Evolutionary conservation across 2,113 vertebrate genomes (phyloP).

Genomic region (Lepus europaeus): DNA sequence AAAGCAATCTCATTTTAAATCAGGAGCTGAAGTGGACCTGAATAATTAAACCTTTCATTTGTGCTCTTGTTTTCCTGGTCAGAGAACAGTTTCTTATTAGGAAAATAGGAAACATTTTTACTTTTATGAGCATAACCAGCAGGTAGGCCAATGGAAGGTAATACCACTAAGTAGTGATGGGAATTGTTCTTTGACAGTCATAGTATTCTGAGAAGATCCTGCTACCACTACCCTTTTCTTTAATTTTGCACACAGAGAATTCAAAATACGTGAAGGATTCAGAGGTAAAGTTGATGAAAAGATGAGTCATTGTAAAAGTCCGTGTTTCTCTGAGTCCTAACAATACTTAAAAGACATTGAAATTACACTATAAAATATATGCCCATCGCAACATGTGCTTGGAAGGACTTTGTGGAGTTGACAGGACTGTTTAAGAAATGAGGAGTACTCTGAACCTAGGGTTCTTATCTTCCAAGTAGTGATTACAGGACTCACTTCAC

Average conservation of each 20-base stretch:
- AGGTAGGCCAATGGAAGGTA: background rate
- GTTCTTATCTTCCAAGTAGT: background rate
- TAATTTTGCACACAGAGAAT: background rate
- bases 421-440: constrained; percentile 51
- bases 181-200: background rate
- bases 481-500: background rate
- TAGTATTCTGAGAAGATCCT: background rate
- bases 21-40: background rate
- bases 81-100: constrained; percentile 35
- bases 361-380: constrained; percentile 36
- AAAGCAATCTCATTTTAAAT: constrained; percentile 22
- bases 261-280: background rate
- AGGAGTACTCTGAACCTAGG: background rate
- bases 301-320: constrained; percentile 50
- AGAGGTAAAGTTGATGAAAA: constrained; percentile 22
- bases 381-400: background rate
- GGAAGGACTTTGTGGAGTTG: background rate
- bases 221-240: no score
- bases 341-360: constrained; percentile 41
- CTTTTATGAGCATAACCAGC: background rate
- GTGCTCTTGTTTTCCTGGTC: background rate
- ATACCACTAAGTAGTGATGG: background rate
- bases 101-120: constrained; percentile 42
- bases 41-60: constrained; percentile 1
- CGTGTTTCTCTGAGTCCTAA: constrained; percentile 5